Percentiles rank a stretch among this genome's conserved stretches.
These are phyloP conservation scores for Syrista parreyssii DNA, from an alignment of 2,888 invertebrate genomes.

Conservation along the genomic window DNA sequence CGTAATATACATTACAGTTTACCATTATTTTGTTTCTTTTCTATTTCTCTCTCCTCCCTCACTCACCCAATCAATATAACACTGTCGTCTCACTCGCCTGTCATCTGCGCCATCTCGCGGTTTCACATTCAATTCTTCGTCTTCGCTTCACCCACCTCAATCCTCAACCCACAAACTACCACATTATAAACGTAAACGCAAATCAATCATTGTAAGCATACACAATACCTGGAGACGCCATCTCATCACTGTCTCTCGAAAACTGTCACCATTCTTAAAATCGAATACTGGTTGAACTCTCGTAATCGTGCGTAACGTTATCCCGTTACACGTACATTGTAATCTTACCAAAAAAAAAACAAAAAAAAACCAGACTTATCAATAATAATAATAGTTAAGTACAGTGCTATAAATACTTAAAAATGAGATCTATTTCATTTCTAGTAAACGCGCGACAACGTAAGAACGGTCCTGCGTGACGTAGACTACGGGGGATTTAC, in stretches of 20 bases:
- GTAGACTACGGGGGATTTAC: background rate
- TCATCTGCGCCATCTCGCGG: background rate
- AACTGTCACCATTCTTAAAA: background rate
- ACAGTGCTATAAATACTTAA: constrained; percentile 49
- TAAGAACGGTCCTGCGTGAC: constrained; percentile 24
- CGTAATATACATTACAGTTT: constrained; percentile 71
- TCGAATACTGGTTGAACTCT: constrained; percentile 3
- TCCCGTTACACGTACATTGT: constrained; percentile 25
- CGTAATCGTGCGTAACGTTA: constrained; percentile 25
- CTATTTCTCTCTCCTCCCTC: constrained; percentile 13
- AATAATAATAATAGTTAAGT: constrained; percentile 38
- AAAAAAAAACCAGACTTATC: constrained; percentile 39
- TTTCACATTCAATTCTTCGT: constrained; percentile 22
- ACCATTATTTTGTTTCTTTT: constrained; percentile 48
- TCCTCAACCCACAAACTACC: constrained; percentile 19
- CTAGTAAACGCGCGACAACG: constrained; percentile 37
- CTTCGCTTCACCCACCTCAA: background rate
- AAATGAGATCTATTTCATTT: constrained; percentile 47
- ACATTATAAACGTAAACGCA: constrained; percentile 40
- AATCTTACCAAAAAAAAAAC: constrained; percentile 46
- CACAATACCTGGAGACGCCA: background rate
- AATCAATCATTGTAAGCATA: constrained; percentile 32
- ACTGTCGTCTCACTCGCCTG: background rate
- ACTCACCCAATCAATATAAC: background rate
- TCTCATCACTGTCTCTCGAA: background rate